Evolutionary conservation across 2,797 vertebrate species (phyloP), one percentile per base, ranked within the genome.

Genomic region (Chelidonichthys spinosus): DNA sequence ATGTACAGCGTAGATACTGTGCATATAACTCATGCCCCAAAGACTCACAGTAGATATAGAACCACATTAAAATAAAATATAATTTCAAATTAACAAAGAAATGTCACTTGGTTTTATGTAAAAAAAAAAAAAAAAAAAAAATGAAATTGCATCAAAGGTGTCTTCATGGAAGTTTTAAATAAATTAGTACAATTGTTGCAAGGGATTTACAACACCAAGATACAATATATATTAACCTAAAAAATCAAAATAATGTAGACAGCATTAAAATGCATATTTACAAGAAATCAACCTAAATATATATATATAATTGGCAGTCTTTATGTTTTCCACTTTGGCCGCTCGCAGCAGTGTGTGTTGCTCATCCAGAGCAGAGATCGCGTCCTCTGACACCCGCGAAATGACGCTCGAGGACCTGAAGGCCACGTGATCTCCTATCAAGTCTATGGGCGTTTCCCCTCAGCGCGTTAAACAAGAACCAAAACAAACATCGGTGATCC

Each of bases 401-500:
- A 54, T 7, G 58, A 61, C 32, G 63, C 65, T 2, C 50, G 52
- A 58, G 36, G 43, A 71, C 64, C 75, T 80, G 82, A 4, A 25
- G 53, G 75, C 40, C 58, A 64, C 3, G 11, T 6, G 53, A 54
- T 64, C 50, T 11, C 17, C 60, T 55, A 36, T 70, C 15, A 1
- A n/a, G 7, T 79, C 44, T 5, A 71, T 55, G 61, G 83, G 77
- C 80, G 85, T 81, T 63, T 84, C 82, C 69, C 63, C 36, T 69
- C 72, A 17, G 61, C 47, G 68, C 56, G 66, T 83, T 60, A 87
- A 80, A 84, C 60, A 83, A 79, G 72, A 85, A 74, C 55, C 78
- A 81, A 84, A 85, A 79, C 53, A 86, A 88, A 89, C 70, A 78
- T 0, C 32, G 32, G 33, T 72, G 60, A 84, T 61, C 53, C 47